Evolutionary conservation across 2,797 vertebrate genomes (phyloP), one percentile per base, ranked within the genome.

Genomic region (Fistularia commersonii): DNA sequence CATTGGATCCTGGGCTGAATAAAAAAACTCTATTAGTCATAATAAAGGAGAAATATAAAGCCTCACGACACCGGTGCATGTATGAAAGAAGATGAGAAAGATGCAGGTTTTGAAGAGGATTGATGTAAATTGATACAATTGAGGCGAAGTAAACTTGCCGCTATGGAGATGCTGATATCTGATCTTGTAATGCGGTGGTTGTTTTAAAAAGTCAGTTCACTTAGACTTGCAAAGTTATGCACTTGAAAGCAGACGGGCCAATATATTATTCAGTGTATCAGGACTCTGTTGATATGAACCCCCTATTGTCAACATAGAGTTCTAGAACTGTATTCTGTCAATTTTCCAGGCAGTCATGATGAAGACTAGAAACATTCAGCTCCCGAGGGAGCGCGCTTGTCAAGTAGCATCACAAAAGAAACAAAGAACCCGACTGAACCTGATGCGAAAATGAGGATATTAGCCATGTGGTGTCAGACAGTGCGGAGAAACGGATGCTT

Each of bases 361-460:
- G 37, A 67, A 55, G 40, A 49, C 61, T 54, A 39, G 13, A 23
- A 42, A 6, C 0, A 8, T 38, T 40, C 23, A 33, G 15, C 37
- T 52, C 23, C 34, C 5, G 38, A 45, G 57, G 60, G 42, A 69
- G 66, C 38, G 9, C 37, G 54, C 47, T 58, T 67, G 57, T 67
- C 42, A 45, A 72, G 66, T 53, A 52, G 69, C 70, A 58, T 67
- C 65, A 58, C 76, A 79, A 66, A 48, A 61, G 36, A 57, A 78
- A 81, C 66, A 72, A 53, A 61, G 54, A 63, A 59, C 51, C 74
- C 54, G 44, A 61, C 42, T 51, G 66, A 55, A 72, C 47, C 49
- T 59, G 45, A 43, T 40, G 63, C 33, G 70, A 75, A 74, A 81
- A 73, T 63, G 72, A 76, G 38, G 61, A 66, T 11, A 59, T 64